A percentile compares a stretch with the other conserved stretches of the same genome.
Conservation (phyloP, 2,113 vertebrate species). For the Tichodroma muraria region DNA sequence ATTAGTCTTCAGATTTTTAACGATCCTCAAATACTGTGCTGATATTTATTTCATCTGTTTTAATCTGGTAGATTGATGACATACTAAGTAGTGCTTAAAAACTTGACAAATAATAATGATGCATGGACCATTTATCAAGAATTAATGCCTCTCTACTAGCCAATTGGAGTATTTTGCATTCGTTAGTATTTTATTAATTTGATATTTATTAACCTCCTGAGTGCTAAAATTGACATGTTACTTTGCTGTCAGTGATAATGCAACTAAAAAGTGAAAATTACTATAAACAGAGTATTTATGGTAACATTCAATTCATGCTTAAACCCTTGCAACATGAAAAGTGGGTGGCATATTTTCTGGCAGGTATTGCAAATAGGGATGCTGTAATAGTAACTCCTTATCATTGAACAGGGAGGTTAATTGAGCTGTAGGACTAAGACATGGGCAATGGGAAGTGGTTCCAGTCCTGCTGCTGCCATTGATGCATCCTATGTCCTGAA, state of each 20-base stretch:
- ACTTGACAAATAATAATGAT: neutral
- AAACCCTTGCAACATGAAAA: neutral
- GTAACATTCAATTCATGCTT: neutral
- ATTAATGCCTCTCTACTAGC: neutral
- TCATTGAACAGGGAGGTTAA: neutral
- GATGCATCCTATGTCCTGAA: neutral
- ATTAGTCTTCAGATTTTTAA: constrained; percentile 44
- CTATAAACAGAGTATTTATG: neutral
- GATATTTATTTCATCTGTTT: neutral
- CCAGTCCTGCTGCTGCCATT: neutral
- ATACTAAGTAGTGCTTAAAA: neutral
- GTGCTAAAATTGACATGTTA: neutral
- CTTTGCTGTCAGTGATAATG: neutral
- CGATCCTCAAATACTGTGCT: neutral
- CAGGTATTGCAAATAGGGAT: neutral
- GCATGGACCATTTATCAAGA: neutral
- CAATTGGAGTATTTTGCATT: neutral
- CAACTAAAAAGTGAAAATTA: neutral
- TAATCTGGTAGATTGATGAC: neutral
- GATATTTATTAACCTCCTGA: neutral
- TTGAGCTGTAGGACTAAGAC: neutral
- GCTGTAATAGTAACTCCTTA: neutral
- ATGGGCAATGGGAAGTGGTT: neutral
- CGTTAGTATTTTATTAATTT: neutral
- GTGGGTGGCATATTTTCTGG: neutral